Evolutionary conservation across 2,888 invertebrate species (phyloP).

Genomic region (Odiellus spinosus): DNA sequence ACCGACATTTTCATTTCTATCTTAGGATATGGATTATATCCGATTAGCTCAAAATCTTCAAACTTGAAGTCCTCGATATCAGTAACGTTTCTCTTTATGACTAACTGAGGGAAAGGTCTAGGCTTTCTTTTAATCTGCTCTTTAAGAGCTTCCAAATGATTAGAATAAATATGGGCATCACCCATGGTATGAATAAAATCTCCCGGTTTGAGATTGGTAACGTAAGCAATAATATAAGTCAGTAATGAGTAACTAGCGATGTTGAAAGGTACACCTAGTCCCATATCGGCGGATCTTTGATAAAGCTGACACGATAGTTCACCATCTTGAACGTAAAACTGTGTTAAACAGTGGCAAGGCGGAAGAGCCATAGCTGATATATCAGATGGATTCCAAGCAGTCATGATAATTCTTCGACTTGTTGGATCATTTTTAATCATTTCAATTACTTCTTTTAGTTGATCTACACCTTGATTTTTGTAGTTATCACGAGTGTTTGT

Average conservation of each 20-base stretch:
- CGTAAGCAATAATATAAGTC: slow-evolving; percentile 88
- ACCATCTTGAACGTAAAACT: slow-evolving; percentile 70
- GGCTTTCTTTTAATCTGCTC: slow-evolving; percentile 60
- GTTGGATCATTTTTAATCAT: slow-evolving; percentile 59
- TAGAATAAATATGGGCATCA: slow-evolving; percentile 84
- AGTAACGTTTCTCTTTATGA: slow-evolving; percentile 48
- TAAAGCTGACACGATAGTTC: slow-evolving; percentile 83
- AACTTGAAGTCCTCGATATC: slow-evolving; percentile 68
- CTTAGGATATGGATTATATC: slow-evolving; percentile 73
- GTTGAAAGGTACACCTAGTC: slow-evolving; percentile 92
- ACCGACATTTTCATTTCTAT: slow-evolving; percentile 88
- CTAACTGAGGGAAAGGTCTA: slow-evolving; percentile 61
- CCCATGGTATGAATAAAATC: slow-evolving; percentile 90
- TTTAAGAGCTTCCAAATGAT: slow-evolving; percentile 67
- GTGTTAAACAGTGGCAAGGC: slow-evolving; percentile 86
- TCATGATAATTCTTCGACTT: slow-evolving; percentile 77
- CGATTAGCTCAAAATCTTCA: slow-evolving; percentile 68
- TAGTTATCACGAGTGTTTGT: slow-evolving; percentile 65
- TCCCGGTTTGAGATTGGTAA: slow-evolving; percentile 78
- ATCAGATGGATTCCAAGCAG: slow-evolving; percentile 83
- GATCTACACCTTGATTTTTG: slow-evolving; percentile 69
- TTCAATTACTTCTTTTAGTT: slow-evolving; percentile 57
- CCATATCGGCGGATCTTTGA: slow-evolving; percentile 92
- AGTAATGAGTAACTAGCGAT: slow-evolving; percentile 90
- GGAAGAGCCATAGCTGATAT: slow-evolving; percentile 83